Conservation (phyloP, 2,797 vertebrate genomes). For the Diceros bicornis region DNA sequence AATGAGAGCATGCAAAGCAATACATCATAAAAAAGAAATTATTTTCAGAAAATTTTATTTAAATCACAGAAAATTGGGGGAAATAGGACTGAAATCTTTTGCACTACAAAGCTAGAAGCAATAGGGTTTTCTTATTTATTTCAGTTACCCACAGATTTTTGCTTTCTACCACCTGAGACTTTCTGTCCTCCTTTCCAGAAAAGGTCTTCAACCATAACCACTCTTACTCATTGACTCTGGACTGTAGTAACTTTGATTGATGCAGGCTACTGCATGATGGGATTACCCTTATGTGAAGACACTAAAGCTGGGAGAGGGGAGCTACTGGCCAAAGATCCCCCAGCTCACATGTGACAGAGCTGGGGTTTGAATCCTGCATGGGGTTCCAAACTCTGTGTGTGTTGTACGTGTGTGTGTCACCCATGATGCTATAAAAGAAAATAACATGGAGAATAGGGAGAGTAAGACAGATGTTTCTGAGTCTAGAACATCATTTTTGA, state of each 20-base stretch:
- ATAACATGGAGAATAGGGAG: neutral
- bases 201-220: too few species aligned
- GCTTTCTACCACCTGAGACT: neutral
- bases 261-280: neutral
- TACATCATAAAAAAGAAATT: neutral
- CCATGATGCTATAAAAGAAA: neutral
- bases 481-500: neutral
- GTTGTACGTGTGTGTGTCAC: rapidly evolving
- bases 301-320: neutral
- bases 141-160: neutral
- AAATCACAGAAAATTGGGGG: neutral
- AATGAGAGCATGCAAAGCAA: neutral
- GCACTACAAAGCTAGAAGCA: neutral
- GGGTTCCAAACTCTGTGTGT: neutral
- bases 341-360: neutral
- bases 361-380: rapidly evolving
- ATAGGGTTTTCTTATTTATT: neutral
- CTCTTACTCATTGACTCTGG: neutral
- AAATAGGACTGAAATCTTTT: neutral
- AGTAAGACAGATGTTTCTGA: neutral
- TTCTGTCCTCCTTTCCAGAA: neutral
- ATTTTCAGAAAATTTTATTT: neutral
- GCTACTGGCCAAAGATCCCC: neutral
- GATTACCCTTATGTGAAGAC: neutral
- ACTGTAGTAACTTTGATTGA: neutral